Conservation (phyloP, 2,113 vertebrate genomes). For the Tringa solitaria region DNA sequence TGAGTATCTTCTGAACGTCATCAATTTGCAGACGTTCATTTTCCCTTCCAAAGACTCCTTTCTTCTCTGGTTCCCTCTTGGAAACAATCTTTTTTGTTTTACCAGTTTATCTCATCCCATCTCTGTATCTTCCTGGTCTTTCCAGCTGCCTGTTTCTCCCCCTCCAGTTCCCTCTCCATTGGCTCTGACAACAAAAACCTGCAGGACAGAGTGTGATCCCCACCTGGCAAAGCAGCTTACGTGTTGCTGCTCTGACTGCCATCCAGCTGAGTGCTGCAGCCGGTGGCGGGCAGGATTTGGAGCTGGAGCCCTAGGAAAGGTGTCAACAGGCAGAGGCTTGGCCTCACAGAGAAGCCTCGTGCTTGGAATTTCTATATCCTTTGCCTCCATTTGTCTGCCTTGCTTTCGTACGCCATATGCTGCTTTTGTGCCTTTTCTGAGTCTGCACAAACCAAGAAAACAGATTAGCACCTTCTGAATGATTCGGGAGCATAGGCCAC, state of each 20-base stretch:
- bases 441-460: neutral
- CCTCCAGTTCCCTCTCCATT: neutral
- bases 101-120: neutral
- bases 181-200: neutral
- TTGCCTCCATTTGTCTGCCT: neutral
- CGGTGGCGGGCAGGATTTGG: neutral
- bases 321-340: neutral
- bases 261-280: neutral
- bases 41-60: neutral
- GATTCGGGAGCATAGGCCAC: conserved; percentile 96
- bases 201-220: neutral
- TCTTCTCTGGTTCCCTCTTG: neutral
- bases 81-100: neutral
- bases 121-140: neutral
- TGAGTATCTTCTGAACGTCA: neutral
- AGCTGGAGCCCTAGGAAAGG: neutral
- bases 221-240: neutral
- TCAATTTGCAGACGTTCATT: neutral
- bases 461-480: conserved; percentile 85
- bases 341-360: neutral
- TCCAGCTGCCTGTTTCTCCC: neutral
- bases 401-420: neutral
- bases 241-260: neutral
- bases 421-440: neutral
- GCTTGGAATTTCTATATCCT: neutral